Evolutionary conservation across 1,140 invertebrate species (phyloP), one percentile per base, ranked within the genome.

Genomic region (Radopholus similis): DNA sequence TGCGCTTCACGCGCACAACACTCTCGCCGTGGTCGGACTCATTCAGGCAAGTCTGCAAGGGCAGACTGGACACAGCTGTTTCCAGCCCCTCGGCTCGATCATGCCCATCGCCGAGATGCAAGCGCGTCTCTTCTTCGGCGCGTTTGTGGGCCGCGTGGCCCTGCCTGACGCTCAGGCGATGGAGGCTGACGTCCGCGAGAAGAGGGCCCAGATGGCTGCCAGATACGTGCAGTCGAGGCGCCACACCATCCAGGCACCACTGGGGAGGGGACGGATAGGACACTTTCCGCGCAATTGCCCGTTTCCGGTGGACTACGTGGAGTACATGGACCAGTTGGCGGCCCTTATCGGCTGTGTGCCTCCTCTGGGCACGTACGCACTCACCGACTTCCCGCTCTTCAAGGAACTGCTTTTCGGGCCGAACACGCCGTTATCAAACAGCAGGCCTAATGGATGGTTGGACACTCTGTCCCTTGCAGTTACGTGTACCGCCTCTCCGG

Each of bases 61-160:
- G 56, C 38, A 4, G 11, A 18, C 21, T 57, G 21, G 21, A 57
- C 8, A 68, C 21, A 3, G 6, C 11, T 44, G n/a, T n/a, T 75
- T 74, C 68, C 40, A 72, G 73, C 84, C 86, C 21, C 55, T 86
- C 13, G 85, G 86, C 34, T 78, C 85, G 15, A 80, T 86, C n/a
- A 83, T 86, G 77, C 86, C 86, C 9, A 83, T 86, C 26, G 82
- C 84, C n/a, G 86, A 87, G 74, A 80, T 87, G 47, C 86, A 87
- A 73, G 79, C 75, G 15, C 32, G 73, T 11, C 28, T 75, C 23
- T 75, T 78, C 55, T 75, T 78, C 47, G 62, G 71, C 15, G 63
- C 44, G 44, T 77, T 75, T 11, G 67, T 55, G 11, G 67, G 67
- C 11, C 28, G 35, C 8, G 58, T 38, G 21, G 28, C 35, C 18